These are phyloP conservation scores for Callospermophilus lateralis DNA, from an alignment of 2,113 vertebrate genomes.

Conservation along the genomic window DNA sequence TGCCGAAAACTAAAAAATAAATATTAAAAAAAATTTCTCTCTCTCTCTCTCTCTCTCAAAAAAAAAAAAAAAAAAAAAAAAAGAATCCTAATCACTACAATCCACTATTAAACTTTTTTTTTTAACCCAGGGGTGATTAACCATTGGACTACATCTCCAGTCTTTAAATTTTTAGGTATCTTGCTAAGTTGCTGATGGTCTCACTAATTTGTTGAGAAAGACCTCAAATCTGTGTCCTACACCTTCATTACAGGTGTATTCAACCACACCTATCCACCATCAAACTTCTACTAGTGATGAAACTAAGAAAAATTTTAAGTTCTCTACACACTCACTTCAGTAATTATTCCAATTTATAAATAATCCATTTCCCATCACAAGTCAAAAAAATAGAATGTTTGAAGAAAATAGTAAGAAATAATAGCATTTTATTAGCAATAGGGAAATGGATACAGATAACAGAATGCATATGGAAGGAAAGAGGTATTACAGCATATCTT, in stretches of 20 bases:
- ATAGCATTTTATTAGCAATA: background rate
- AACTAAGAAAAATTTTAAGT: background rate
- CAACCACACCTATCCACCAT: background rate
- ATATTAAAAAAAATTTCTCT: too few species aligned
- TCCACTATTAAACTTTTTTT: background rate
- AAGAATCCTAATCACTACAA: background rate
- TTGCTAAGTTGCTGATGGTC: too few species aligned
- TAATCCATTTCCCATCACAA: background rate
- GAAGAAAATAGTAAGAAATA: background rate
- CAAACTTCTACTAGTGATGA: background rate
- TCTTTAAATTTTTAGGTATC: too few species aligned
- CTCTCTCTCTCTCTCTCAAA: too few species aligned
- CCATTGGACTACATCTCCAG: too few species aligned
- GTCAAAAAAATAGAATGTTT: background rate
- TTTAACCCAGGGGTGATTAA: too few species aligned
- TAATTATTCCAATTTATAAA: background rate
- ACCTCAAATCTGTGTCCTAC: too few species aligned
- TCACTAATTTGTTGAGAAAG: too few species aligned
- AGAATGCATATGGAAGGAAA: background rate
- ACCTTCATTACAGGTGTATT: too few species aligned
- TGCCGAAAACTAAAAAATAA: too few species aligned
- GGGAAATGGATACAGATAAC: background rate
- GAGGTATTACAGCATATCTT: background rate
- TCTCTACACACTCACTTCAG: background rate
- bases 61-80: too few species aligned